Evolutionary conservation across 2,113 vertebrate genomes (phyloP).

Genomic region (Dicentrarchus labrax): DNA sequence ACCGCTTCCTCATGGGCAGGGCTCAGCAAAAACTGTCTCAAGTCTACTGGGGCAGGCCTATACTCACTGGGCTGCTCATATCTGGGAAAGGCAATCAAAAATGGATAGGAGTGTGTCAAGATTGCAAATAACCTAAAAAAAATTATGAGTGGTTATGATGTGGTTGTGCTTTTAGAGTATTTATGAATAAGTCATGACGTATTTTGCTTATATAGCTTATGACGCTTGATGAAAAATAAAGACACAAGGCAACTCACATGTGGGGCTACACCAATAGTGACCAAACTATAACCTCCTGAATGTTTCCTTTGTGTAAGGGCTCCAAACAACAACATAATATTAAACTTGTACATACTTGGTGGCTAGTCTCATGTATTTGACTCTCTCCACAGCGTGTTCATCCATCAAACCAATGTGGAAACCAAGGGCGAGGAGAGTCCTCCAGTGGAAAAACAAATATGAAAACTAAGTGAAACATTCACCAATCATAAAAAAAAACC

Average conservation of each 20-base stretch:
- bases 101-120: background rate
- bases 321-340: background rate
- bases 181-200: background rate
- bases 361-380: constrained; percentile 89
- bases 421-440: constrained; percentile 92
- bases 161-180: background rate
- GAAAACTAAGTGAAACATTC: background rate
- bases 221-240: background rate
- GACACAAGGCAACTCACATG: background rate
- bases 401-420: constrained; percentile 91
- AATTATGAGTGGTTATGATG: too few species aligned
- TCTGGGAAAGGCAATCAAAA: constrained; percentile 73
- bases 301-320: background rate
- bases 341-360: constrained; percentile 85
- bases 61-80: constrained; percentile 93
- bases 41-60: constrained; percentile 92
- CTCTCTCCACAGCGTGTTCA: constrained; percentile 88
- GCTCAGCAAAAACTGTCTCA: constrained; percentile 89
- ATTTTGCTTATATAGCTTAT: too few species aligned
- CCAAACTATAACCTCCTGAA: background rate
- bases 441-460: constrained; percentile 62
- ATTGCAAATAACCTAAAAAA: too few species aligned
- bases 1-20: constrained; percentile 90
- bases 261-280: background rate
- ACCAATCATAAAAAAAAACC: background rate